Evolutionary conservation across 2,888 invertebrate species (phyloP).

Genomic region (Dusona sp.): DNA sequence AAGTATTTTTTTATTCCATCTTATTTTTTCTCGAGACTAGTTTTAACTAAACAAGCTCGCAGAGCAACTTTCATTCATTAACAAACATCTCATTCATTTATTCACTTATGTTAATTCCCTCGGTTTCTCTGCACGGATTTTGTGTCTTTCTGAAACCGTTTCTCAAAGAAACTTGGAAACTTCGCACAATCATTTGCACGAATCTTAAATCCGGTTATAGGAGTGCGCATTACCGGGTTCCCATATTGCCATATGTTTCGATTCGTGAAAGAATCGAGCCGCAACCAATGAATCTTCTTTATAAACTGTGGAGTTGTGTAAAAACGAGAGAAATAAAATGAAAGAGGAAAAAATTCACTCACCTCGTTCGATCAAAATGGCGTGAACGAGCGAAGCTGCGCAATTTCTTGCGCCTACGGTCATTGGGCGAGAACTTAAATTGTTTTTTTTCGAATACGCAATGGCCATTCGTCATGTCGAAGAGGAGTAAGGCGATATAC

Average conservation of each 20-base stretch:
- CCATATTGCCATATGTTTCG: conserved; percentile 48
- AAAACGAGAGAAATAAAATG: conserved; percentile 28
- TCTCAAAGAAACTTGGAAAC: conserved; percentile 60
- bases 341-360: conserved; percentile 30
- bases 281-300: conserved; percentile 36
- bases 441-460: conserved; percentile 25
- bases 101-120: conserved; percentile 65
- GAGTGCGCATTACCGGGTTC: conserved; percentile 39
- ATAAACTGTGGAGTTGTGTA: conserved; percentile 38
- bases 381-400: conserved; percentile 40
- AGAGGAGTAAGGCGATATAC: conserved; percentile 44
- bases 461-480: conserved; percentile 64
- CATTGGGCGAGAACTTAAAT: conserved; percentile 53
- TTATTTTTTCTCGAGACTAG: conserved; percentile 5
- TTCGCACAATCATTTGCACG: conserved; percentile 52
- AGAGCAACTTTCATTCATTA: conserved; percentile 59
- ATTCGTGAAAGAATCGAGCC: conserved; percentile 35
- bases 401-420: conserved; percentile 55
- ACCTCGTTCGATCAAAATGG: conserved; percentile 55
- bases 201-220: conserved; percentile 67
- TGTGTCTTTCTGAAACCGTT: conserved; percentile 38
- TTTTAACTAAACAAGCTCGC: conserved; percentile 12
- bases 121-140: conserved; percentile 15
- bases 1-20: background rate
- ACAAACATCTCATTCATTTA: conserved; percentile 65